Conservation (phyloP, 2,113 vertebrate species). For the Vireo altiloquus region DNA sequence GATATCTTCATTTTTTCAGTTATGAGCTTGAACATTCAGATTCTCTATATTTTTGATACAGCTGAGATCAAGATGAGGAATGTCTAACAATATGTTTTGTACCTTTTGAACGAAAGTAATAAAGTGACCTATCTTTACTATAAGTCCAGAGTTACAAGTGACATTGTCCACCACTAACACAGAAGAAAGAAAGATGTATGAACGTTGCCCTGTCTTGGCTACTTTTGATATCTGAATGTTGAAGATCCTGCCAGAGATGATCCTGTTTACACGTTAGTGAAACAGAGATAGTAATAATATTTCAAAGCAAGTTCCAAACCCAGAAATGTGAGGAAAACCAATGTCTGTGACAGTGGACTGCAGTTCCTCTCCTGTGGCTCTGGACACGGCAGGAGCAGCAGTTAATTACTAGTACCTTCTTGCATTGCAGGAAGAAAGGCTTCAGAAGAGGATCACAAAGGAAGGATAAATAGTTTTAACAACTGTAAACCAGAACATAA, state of each 20-base stretch:
- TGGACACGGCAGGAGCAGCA: background rate
- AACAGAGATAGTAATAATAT: background rate
- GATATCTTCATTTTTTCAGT: background rate
- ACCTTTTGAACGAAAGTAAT: background rate
- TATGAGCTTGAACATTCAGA: background rate
- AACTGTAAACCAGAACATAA: background rate
- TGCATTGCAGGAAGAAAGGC: background rate
- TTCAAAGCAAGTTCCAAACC: background rate
- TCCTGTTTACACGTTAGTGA: background rate
- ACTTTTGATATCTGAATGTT: background rate
- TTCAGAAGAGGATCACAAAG: background rate
- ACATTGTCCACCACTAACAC: background rate
- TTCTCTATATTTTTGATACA: background rate
- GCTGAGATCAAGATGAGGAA: background rate
- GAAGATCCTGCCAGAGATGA: background rate
- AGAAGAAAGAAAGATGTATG: background rate
- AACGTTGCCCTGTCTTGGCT: background rate
- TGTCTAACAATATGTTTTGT: background rate
- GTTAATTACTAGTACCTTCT: background rate
- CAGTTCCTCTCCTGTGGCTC: background rate
- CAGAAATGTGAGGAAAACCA: background rate
- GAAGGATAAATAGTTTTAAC: background rate
- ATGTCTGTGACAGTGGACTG: background rate
- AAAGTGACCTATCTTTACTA: background rate
- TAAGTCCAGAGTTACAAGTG: background rate